phyloP scores from a whole-genome alignment of 2,797 vertebrate species.

The Amazona finschi region DNA sequence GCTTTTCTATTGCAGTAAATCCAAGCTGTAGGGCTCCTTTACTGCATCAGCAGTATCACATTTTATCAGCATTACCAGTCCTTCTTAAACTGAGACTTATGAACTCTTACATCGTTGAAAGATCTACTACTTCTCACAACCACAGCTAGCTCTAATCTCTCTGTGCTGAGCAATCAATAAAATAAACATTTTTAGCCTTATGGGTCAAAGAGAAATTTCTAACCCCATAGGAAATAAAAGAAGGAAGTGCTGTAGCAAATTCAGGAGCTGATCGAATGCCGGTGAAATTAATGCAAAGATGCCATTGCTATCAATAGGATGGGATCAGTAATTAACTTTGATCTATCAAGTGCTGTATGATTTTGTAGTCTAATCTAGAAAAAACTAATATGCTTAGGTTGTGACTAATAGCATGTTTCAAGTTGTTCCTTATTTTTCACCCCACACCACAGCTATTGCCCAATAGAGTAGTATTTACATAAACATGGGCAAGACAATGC shows the following conservation, averaged over 20 bases:
- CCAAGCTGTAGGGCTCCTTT: not conserved
- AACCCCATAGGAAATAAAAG: not conserved
- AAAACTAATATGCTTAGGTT: not conserved
- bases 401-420: not conserved
- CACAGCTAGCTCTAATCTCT: not conserved
- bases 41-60: not conserved
- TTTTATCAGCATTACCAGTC: not conserved
- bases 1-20: not conserved
- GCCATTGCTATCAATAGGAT: not conserved
- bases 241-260: not conserved
- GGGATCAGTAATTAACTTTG: not conserved
- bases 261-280: not conserved
- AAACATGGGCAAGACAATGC: not conserved
- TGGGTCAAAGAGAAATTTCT: not conserved
- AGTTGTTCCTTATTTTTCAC: not conserved
- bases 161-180: not conserved
- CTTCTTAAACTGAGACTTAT: not conserved
- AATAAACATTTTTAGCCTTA: not conserved
- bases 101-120: not conserved
- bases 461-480: slow-evolving; percentile 8
- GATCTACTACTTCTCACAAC: not conserved
- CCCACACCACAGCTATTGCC: not conserved
- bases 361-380: not conserved
- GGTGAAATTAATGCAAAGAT: not conserved
- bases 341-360: not conserved